phyloP scores from a whole-genome alignment of 2,797 vertebrate species.

The Cottoperca gobio region DNA sequence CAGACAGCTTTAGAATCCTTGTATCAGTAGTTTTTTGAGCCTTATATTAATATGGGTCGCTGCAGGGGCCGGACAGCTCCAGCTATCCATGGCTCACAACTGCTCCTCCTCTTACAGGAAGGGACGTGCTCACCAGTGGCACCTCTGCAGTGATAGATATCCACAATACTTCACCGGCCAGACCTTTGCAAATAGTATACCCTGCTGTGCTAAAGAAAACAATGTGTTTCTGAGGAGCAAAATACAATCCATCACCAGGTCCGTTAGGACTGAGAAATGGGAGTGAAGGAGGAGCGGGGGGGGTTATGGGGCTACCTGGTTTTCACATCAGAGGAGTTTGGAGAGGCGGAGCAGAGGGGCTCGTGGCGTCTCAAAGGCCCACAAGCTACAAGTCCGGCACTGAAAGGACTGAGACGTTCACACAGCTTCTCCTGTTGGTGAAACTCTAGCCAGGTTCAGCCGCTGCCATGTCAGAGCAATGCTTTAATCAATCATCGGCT shows the following conservation, averaged over 20 bases:
- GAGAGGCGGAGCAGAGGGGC: slow-evolving; percentile 50
- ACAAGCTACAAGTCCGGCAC: slow-evolving; percentile 84
- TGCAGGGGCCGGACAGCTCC: slow-evolving; percentile 62
- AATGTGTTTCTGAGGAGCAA: slow-evolving; percentile 97
- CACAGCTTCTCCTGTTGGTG: slow-evolving; percentile 81
- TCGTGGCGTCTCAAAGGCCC: slow-evolving; percentile 82
- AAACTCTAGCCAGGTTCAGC: slow-evolving; percentile 68
- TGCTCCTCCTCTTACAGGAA: slow-evolving; percentile 69
- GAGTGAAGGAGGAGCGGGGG: slow-evolving; percentile 64
- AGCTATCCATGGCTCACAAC: slow-evolving; percentile 67
- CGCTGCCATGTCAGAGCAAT: slow-evolving; percentile 60
- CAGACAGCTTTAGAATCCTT: slow-evolving; percentile 17
- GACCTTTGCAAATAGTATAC: slow-evolving; percentile 98
- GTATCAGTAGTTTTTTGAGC: slow-evolving; percentile 15
- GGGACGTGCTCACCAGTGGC: slow-evolving; percentile 84
- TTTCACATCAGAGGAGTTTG: slow-evolving; percentile 90
- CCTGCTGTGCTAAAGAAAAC: slow-evolving; percentile 99
- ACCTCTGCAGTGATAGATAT: slow-evolving; percentile 91
- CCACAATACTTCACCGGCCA: slow-evolving; percentile 93
- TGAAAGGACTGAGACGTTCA: slow-evolving; percentile 80
- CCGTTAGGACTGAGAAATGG: slow-evolving; percentile 86
- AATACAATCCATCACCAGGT: slow-evolving; percentile 96
- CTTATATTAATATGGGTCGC: slow-evolving; percentile 45
- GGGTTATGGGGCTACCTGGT: slow-evolving; percentile 87
- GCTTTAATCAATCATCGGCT: slow-evolving; percentile 76